Conservation (phyloP, 2,888 invertebrate genomes). For the Cremastinae sp. region DNA sequence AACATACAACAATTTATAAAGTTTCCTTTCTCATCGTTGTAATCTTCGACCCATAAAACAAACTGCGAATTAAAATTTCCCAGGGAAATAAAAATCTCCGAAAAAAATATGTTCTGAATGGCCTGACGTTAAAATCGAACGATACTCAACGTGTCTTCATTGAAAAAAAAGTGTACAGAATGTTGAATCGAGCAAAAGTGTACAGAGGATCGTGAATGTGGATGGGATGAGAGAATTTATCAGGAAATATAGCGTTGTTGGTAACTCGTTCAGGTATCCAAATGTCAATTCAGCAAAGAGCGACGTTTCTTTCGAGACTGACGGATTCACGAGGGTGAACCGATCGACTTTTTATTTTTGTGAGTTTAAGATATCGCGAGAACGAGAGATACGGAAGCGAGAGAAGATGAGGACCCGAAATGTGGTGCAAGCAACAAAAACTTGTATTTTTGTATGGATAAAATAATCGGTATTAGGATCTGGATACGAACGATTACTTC, state of each 20-base stretch:
- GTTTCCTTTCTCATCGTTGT: not conserved
- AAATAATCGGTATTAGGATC: constrained; percentile 58
- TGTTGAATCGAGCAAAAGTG: too few species aligned
- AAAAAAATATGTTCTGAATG: too few species aligned
- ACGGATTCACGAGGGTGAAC: constrained; percentile 32
- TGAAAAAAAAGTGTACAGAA: too few species aligned
- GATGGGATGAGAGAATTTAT: not conserved
- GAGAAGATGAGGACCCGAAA: constrained; percentile 8
- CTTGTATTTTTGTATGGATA: constrained; percentile 68
- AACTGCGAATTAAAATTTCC: not conserved
- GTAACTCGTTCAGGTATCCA: constrained; percentile 57
- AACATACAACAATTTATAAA: too few species aligned
- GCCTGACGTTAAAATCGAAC: too few species aligned
- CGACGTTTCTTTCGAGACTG: constrained; percentile 42
- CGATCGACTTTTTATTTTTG: constrained; percentile 39
- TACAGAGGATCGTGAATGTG: constrained; percentile 37
- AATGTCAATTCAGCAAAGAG: constrained; percentile 57
- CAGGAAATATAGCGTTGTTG: constrained; percentile 24
- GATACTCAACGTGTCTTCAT: too few species aligned
- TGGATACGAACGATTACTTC: constrained; percentile 54
- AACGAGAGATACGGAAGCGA: not conserved
- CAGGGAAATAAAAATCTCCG: not conserved
- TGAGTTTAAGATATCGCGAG: not conserved
- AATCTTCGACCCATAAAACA: too few species aligned
- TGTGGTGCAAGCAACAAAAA: constrained; percentile 54